These are phyloP conservation scores for Vanessa cardui DNA, from an alignment of 2,888 invertebrate genomes.

Conservation along the genomic window DNA sequence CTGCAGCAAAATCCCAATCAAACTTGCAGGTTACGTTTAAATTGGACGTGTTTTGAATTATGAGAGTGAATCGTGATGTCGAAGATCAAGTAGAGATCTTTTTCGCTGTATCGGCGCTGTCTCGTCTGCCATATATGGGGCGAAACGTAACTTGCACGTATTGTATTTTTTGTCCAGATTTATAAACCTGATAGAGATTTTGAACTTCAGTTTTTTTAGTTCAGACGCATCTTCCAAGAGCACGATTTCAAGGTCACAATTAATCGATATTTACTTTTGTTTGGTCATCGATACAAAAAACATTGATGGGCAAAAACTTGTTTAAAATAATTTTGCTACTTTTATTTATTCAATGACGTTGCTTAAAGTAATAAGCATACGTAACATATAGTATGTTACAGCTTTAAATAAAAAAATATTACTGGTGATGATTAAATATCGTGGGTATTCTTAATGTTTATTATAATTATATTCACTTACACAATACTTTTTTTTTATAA, in stretches of 20 bases:
- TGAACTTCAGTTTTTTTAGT: constrained; percentile 13
- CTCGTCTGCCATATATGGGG: constrained; percentile 59
- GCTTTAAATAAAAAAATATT: too few relatives aligned
- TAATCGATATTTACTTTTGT: neutral
- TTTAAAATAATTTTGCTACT: too few relatives aligned
- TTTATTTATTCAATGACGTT: too few relatives aligned
- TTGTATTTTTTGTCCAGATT: constrained; percentile 5
- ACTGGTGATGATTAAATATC: too few relatives aligned
- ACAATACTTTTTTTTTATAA: too few relatives aligned
- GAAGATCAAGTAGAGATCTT: constrained; percentile 54
- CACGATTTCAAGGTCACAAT: neutral
- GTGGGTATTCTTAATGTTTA: too few relatives aligned
- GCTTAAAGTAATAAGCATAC: too few relatives aligned
- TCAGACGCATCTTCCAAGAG: neutral
- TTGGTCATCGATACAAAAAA: too few relatives aligned
- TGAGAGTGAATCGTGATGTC: constrained; percentile 53
- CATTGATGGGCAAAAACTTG: too few relatives aligned
- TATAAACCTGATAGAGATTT: constrained; percentile 14
- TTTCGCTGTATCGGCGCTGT: constrained; percentile 52
- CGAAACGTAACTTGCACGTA: constrained; percentile 25
- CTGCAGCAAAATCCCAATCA: constrained; percentile 56
- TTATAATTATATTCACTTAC: too few relatives aligned
- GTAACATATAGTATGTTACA: too few relatives aligned
- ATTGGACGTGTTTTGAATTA: constrained; percentile 61
- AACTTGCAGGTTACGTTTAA: constrained; percentile 56